These are phyloP conservation scores for Amblyteles armatorius DNA, from an alignment of 2,888 invertebrate species.

Conservation along the genomic window DNA sequence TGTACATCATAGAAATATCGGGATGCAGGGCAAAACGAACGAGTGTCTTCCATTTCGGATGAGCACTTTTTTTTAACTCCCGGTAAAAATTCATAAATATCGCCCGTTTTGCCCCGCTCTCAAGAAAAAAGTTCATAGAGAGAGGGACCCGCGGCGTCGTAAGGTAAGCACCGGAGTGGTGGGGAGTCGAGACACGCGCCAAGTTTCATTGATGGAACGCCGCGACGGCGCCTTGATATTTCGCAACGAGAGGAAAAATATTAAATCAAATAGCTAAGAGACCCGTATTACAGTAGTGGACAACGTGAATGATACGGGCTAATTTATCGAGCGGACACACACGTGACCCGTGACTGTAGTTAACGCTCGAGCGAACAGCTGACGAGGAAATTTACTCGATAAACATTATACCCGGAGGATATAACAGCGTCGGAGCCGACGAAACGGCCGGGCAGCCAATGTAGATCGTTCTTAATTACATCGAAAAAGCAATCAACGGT, in stretches of 20 bases:
- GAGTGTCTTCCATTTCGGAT: too few relatives aligned
- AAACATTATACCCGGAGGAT: constrained; percentile 10
- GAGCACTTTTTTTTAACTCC: too few relatives aligned
- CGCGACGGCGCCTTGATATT: constrained; percentile 64
- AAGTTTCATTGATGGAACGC: constrained; percentile 68
- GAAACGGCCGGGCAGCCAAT: too few relatives aligned
- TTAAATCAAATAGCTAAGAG: constrained; percentile 11
- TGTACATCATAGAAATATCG: too few relatives aligned
- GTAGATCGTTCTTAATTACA: too few relatives aligned
- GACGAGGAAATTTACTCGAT: constrained; percentile 21
- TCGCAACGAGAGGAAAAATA: constrained; percentile 53
- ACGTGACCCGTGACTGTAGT: not conserved
- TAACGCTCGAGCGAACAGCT: constrained; percentile 29
- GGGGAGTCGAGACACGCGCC: constrained; percentile 59
- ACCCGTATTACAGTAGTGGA: not conserved
- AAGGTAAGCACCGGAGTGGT: not conserved
- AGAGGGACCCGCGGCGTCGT: not conserved
- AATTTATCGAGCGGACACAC: constrained; percentile 18
- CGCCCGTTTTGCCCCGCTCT: too few relatives aligned
- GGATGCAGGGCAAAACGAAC: too few relatives aligned
- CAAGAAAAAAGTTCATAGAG: not conserved
- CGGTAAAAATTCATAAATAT: too few relatives aligned
- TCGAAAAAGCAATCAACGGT: too few relatives aligned
- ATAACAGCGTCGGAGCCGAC: not conserved
- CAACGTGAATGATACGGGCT: constrained; percentile 21